Conservation (phyloP, 53 echinoderm and acorn worm species). For the Luidia sarsii region DNA sequence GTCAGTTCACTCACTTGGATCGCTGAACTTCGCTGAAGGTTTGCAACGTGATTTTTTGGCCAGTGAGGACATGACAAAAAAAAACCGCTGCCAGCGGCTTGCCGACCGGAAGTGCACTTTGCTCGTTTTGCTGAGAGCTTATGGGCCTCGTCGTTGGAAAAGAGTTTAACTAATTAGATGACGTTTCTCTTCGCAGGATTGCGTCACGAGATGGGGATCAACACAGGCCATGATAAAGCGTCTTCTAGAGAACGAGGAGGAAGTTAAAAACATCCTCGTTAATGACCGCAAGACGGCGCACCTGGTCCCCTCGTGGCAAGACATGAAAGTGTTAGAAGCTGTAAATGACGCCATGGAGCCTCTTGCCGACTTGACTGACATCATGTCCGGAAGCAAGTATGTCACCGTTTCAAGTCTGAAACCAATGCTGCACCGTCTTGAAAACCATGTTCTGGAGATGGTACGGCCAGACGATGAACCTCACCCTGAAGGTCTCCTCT, state of each 20-base stretch:
- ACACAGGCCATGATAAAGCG: conserved; percentile 35
- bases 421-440: conserved; percentile 37
- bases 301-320: conserved; percentile 39
- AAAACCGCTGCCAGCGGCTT: no score
- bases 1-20: no score
- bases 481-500: not conserved
- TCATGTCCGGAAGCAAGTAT: conserved; percentile 38
- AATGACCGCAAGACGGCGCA: conserved; percentile 32
- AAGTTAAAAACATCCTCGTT: conserved; percentile 23
- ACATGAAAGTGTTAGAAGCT: conserved; percentile 24
- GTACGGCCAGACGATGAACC: no score
- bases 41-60: no score
- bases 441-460: not conserved
- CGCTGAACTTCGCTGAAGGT: no score
- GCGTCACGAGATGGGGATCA: conserved; percentile 49
- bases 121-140: no score
- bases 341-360: conserved; percentile 41
- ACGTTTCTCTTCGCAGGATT: conserved; percentile 25
- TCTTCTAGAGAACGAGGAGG: conserved; percentile 36
- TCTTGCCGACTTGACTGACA: conserved; percentile 46
- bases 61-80: no score
- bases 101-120: no score
- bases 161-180: no score
- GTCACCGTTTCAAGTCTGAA: conserved; percentile 55
- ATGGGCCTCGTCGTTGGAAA: no score